A percentile compares a stretch with the other conserved stretches of the same genome.
These are phyloP conservation scores for Leptodactylus fallax DNA, from an alignment of 2,797 vertebrate genomes.

Conservation along the genomic window DNA sequence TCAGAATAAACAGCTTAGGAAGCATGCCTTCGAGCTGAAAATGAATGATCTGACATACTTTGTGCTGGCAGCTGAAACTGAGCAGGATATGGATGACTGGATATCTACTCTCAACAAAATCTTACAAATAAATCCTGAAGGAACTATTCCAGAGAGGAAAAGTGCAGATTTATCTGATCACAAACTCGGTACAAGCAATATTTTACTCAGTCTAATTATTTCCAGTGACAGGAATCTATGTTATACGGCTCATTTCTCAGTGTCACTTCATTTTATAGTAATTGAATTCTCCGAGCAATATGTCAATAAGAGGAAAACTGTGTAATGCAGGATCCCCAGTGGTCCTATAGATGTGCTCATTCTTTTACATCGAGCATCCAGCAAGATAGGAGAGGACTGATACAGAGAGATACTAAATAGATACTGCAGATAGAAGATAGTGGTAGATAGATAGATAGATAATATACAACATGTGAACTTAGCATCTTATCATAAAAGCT, in stretches of 20 bases:
- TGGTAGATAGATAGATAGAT: neutral
- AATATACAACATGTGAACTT: too few species aligned
- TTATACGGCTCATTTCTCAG: conserved; percentile 27
- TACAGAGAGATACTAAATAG: neutral
- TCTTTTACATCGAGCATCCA: neutral
- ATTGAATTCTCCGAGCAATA: conserved; percentile 26
- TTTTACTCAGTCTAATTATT: conserved; percentile 38
- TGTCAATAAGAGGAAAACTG: neutral
- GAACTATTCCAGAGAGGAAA: conserved; percentile 83
- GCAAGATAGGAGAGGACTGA: neutral
- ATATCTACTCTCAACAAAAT: conserved; percentile 95
- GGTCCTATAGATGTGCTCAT: neutral
- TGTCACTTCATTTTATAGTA: conserved; percentile 59
- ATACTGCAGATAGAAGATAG: neutral
- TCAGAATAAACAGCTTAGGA: conserved; percentile 94
- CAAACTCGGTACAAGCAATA: conserved; percentile 82
- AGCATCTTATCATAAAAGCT: too few species aligned
- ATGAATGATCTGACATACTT: conserved; percentile 99
- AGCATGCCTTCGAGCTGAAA: conserved; percentile 96
- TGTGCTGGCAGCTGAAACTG: conserved; percentile 96
- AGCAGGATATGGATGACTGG: conserved; percentile 99
- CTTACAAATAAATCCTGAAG: conserved; percentile 94
- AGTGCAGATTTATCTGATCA: conserved; percentile 90
- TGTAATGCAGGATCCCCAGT: neutral
- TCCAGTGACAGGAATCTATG: conserved; percentile 35